A percentile compares a stretch with the other conserved stretches of the same genome.
phyloP scores from a whole-genome alignment of 2,888 invertebrate genomes.

The Polydrusus tereticollis region DNA sequence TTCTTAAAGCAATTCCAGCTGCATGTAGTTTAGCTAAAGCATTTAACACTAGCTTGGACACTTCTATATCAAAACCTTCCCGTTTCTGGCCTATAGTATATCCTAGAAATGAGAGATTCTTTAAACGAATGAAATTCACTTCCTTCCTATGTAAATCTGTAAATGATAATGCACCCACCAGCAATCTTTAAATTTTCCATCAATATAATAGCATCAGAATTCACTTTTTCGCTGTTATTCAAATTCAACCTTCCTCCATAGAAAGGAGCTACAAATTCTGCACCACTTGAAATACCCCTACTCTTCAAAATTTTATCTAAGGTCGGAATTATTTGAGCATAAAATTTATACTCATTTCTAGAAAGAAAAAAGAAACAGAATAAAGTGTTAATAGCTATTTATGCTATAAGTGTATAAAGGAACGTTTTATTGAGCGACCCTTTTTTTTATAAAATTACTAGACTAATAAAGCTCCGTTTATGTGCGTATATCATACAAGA shows the following conservation, averaged over 20 bases:
- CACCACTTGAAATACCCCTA: constrained; percentile 61
- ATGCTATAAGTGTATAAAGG: neutral
- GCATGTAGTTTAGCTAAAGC: constrained; percentile 41
- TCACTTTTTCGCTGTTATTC: constrained; percentile 59
- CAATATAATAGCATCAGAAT: constrained; percentile 69
- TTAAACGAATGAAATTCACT: too few species aligned
- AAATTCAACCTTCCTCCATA: constrained; percentile 56
- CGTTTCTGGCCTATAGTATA: constrained; percentile 29
- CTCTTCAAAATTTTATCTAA: constrained; percentile 67
- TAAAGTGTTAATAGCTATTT: neutral
- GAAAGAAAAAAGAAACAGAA: neutral
- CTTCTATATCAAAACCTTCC: constrained; percentile 22
- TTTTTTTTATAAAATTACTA: too few species aligned
- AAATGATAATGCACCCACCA: too few species aligned
- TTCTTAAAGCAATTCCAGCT: constrained; percentile 27
- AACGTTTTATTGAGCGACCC: too few species aligned
- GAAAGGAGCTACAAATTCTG: constrained; percentile 62
- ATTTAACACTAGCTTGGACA: constrained; percentile 27
- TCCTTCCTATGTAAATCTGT: too few species aligned
- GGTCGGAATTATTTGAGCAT: constrained; percentile 66
- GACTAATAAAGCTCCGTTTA: too few species aligned
- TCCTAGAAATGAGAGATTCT: constrained; percentile 16
- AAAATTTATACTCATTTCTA: constrained; percentile 59
- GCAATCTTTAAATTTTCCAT: constrained; percentile 68
- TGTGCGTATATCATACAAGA: too few species aligned